Base-by-base conservation (phyloP, 2,888 invertebrate genomes). In the Deilephila elpenor region DNA sequence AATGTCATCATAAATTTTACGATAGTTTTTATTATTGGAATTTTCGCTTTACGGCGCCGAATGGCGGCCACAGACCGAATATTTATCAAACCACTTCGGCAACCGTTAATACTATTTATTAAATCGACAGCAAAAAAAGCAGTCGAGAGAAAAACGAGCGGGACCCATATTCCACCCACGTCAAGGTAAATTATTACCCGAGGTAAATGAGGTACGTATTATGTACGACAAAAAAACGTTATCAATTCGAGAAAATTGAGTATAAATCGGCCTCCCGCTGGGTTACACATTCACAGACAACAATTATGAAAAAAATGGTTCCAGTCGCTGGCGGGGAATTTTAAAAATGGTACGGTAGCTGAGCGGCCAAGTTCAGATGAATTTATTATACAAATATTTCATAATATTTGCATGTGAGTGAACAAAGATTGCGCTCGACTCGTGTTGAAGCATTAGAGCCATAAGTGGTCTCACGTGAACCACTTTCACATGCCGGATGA, bases 221-320 rank as follows among this genome's bases (percentile, higher is more conserved):
- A 29, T 74, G 78, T 74, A 77, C 79, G 79, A 75, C 80, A 80
- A 82, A 81, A n/a, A 84, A 84, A 79, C 20, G 17, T 76, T 79
- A 79, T 79, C 77, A 81, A 84, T 79, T 79, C 76, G 73, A 82
- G 77, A 80, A 78, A 79, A 80, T 76, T 78, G 78, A 75, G 78
- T 76, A 82, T 82, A 81, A 79, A 82, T 79, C 75, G 83, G 83
- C 82, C 84, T 73, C 87, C 85, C 83, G 85, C 80, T 71, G 86
- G 37, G 83, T 59, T 74, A 75, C 20, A 51, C 61, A 56, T 64
- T 62, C 37, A 71, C 60, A 17, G 17, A 29, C 61, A 61, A 25
- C 67, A 25, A 44, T 51, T 51, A 25, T 11, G 25, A 25, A 67
- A 67, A 67, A 67, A 67, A 67, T 51, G 44, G 25, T 25, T 67